A percentile compares a stretch with the other conserved stretches of the same genome.
phyloP scores from a whole-genome alignment of 2,113 vertebrate species.

The Clarias batrachus region DNA sequence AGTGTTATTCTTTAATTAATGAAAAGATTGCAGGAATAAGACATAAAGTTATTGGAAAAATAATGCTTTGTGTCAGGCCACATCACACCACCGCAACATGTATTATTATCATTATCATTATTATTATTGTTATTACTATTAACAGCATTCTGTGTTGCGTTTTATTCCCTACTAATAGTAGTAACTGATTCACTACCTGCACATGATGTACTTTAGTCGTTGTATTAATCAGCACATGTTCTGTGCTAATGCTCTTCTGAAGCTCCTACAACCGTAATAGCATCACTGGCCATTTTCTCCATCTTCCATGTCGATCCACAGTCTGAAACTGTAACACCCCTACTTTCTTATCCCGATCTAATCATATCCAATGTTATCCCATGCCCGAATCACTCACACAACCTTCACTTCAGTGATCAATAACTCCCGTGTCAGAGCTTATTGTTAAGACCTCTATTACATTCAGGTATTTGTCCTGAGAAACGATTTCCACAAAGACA shows the following conservation, averaged over 20 bases:
- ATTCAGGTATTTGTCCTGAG: background rate
- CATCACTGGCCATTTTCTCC: background rate
- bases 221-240: background rate
- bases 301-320: background rate
- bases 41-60: background rate
- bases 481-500: background rate
- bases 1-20: background rate
- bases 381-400: background rate
- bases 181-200: background rate
- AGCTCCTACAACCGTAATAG: background rate
- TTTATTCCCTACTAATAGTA: background rate
- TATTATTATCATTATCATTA: background rate
- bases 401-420: background rate
- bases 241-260: conserved; percentile 18
- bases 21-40: background rate
- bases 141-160: background rate
- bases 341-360: conserved; percentile 36
- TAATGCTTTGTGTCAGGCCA: conserved; percentile 2
- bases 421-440: background rate
- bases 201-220: background rate
- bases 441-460: background rate
- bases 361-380: background rate
- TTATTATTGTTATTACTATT: background rate
- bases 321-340: background rate
- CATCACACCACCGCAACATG: background rate